A percentile compares a stretch with the other conserved stretches of the same genome.
Evolutionary conservation across 2,888 invertebrate species (phyloP).

Genomic region (Mythimna pallens): DNA sequence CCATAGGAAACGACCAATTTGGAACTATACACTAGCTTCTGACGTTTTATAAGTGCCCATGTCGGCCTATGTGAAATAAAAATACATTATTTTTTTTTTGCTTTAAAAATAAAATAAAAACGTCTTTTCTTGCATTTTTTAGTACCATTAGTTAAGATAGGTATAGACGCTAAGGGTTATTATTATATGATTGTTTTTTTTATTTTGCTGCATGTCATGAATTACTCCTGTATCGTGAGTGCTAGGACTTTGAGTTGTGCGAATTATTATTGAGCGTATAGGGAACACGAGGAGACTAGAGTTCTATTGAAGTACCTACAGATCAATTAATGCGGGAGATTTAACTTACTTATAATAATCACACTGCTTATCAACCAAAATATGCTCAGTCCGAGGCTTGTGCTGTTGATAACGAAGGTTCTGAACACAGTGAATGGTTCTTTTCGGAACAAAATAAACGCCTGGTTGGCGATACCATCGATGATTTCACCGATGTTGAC

Average conservation of each 20-base stretch:
- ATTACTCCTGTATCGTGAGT: no score
- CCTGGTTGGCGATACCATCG: conserved; percentile 77
- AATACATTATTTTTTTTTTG: no score
- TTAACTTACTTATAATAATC: conserved; percentile 78
- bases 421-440: conserved; percentile 77
- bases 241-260: no score
- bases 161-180: background rate
- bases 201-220: no score
- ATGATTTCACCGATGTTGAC: conserved; percentile 80
- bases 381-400: conserved; percentile 72
- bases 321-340: background rate
- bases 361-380: conserved; percentile 79
- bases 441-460: conserved; percentile 75
- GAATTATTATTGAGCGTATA: no score
- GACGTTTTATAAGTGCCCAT: no score
- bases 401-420: conserved; percentile 78
- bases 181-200: background rate
- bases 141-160: background rate
- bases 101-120: no score
- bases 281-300: background rate
- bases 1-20: no score
- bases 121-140: conserved; percentile 14
- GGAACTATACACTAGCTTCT: no score
- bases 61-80: no score
- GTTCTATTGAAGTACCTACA: background rate